Evolutionary conservation across 2,113 vertebrate species (phyloP), one percentile per base, ranked within the genome.

Genomic region (Phalacrocorax brasilianus): DNA sequence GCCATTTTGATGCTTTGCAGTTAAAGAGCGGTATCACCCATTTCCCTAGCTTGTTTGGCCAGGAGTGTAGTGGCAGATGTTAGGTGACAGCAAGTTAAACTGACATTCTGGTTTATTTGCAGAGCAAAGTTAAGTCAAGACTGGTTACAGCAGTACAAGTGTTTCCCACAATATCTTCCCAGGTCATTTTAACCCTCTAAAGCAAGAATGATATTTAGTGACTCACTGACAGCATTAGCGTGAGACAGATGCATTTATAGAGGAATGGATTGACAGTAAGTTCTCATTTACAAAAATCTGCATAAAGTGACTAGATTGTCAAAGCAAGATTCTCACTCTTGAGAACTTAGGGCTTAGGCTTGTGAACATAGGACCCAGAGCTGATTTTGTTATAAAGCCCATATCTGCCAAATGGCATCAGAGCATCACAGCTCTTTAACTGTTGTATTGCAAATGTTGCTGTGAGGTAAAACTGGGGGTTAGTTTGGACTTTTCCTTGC

Each of bases 21-120:
- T 61, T 95, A 86, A 78, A 85, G 7, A 93, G 53, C 70, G 66
- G 58, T 56, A 63, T 81, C 93, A 83, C 82, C 74, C 79, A 50
- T 87, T 94, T 94, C 58, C 40, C 83, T 45, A n/a, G 86, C 91
- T 92, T 94, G 84, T 95, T 91, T 95, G 92, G 66, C 42, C 84
- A 93, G 77, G 56, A 81, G 27, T 61, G 10, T 73, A 76, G 86
- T 93, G 94, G 86, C 74, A 86, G 82, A 56, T 87, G 91, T 61
- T 92, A 87, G 73, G 83, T 91, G 88, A 94, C 94, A 94, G 92
- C 45, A 16, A 94, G 80, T 91, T 95, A 93, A 92, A 95, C 70
- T 93, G 95, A 91, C 91, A 58, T 89, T 79, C 81, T 85, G 77
- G 70, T 94, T 95, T 95, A 94, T 96, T 94, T 96, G 87, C 70